Evolutionary conservation across 1,140 invertebrate genomes (phyloP).

Genomic region (Caerostris darwini): DNA sequence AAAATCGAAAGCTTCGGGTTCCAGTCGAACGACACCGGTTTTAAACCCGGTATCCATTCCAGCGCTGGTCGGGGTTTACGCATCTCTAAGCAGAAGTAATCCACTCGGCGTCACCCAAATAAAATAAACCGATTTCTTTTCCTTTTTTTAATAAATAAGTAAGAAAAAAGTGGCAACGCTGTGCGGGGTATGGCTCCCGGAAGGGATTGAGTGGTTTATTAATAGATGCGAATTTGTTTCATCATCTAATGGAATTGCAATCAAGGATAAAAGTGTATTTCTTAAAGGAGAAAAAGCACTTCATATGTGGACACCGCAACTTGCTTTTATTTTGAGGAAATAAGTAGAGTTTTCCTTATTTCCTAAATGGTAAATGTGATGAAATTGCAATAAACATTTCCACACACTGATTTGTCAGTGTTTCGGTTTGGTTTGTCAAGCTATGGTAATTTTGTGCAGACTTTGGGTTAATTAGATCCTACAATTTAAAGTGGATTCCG

Average conservation of each 20-base stretch:
- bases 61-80: not conserved
- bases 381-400: not conserved
- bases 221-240: not conserved
- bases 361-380: too few relatives aligned
- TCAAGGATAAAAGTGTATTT: not conserved
- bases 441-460: too few relatives aligned
- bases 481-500: too few relatives aligned
- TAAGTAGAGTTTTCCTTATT: too few relatives aligned
- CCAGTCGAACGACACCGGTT: constrained; percentile 2
- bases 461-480: too few relatives aligned
- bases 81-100: constrained; percentile 8
- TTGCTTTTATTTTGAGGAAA: too few relatives aligned
- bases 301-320: too few relatives aligned
- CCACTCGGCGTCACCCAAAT: not conserved
- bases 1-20: not conserved
- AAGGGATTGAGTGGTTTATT: not conserved
- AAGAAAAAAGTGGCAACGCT: not conserved
- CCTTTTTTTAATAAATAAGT: not conserved
- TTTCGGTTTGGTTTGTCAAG: too few relatives aligned
- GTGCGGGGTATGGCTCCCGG: not conserved
- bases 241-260: not conserved
- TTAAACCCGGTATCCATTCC: not conserved
- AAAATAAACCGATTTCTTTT: not conserved
- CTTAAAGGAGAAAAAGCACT: not conserved
- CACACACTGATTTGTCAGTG: too few relatives aligned